phyloP scores from a whole-genome alignment of 1,140 invertebrate species.

The Temnothorax nylanderi region DNA sequence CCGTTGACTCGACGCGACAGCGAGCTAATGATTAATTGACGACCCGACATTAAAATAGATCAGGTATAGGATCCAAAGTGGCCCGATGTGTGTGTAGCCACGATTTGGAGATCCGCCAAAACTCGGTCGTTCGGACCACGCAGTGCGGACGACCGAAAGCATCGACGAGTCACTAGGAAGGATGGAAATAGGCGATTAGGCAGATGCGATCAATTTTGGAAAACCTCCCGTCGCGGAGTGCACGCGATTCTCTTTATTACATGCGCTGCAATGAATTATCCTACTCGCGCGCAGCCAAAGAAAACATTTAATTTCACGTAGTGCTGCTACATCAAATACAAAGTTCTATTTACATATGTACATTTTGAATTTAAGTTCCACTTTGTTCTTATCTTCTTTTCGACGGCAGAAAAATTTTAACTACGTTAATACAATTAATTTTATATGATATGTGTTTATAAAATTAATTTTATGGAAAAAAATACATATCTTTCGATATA shows the following conservation, averaged over 20 bases:
- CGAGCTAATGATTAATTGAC: constrained; percentile 73
- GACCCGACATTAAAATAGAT: constrained; percentile 73
- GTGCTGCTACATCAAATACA: neutral
- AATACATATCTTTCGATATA: neutral
- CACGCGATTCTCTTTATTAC: constrained; percentile 15
- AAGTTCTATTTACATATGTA: neutral
- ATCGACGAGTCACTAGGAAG: constrained; percentile 46
- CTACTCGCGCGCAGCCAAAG: neutral
- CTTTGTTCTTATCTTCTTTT: neutral
- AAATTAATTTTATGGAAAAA: neutral
- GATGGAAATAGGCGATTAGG: constrained; percentile 67
- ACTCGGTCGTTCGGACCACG: constrained; percentile 31
- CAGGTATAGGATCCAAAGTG: constrained; percentile 60
- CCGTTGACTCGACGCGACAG: neutral
- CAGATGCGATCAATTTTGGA: constrained; percentile 40
- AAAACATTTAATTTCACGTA: neutral
- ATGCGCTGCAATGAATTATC: neutral
- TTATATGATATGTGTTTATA: neutral
- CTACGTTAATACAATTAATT: neutral
- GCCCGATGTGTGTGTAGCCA: constrained; percentile 54
- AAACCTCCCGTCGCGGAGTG: neutral
- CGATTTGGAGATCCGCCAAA: constrained; percentile 70
- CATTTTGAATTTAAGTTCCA: neutral
- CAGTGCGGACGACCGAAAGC: constrained; percentile 42
- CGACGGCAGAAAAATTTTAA: neutral